Conservation (phyloP, 2,113 vertebrate genomes). For the Tetrax tetrax region DNA sequence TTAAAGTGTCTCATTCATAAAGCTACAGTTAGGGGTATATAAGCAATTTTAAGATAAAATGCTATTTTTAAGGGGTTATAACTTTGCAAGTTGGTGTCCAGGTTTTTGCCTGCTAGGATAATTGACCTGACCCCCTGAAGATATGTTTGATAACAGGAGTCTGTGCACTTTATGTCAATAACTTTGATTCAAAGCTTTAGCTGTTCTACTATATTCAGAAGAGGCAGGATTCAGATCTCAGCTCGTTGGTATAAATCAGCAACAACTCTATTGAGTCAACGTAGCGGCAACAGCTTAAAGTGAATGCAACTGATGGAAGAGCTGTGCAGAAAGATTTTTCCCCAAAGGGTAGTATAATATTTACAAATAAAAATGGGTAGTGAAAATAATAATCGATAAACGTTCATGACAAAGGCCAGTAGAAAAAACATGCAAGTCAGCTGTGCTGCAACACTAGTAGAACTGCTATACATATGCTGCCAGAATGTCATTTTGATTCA, state of each 20-base stretch:
- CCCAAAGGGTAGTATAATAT: neutral
- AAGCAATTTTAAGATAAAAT: slow-evolving; percentile 37
- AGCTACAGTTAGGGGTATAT: slow-evolving; percentile 23
- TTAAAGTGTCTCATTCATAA: slow-evolving; percentile 56
- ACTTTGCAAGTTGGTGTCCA: slow-evolving; percentile 25
- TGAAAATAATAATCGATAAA: neutral
- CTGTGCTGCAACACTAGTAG: neutral
- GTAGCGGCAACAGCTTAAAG: neutral
- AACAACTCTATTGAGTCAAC: neutral
- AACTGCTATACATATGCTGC: neutral
- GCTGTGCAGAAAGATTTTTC: neutral
- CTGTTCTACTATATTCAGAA: neutral
- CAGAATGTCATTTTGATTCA: slow-evolving; percentile 27
- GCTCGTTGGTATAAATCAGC: neutral
- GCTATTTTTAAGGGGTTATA: neutral
- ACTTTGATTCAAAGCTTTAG: neutral
- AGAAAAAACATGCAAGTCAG: neutral
- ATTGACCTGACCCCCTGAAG: neutral
- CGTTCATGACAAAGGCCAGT: neutral
- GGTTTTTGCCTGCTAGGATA: slow-evolving; percentile 15
- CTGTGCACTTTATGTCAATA: neutral
- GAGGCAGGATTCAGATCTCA: neutral
- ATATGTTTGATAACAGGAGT: neutral
- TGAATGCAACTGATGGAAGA: neutral
- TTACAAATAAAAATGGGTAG: neutral